These are phyloP conservation scores for Seriola quinqueradiata DNA, from an alignment of 2,113 vertebrate genomes.

Conservation along the genomic window DNA sequence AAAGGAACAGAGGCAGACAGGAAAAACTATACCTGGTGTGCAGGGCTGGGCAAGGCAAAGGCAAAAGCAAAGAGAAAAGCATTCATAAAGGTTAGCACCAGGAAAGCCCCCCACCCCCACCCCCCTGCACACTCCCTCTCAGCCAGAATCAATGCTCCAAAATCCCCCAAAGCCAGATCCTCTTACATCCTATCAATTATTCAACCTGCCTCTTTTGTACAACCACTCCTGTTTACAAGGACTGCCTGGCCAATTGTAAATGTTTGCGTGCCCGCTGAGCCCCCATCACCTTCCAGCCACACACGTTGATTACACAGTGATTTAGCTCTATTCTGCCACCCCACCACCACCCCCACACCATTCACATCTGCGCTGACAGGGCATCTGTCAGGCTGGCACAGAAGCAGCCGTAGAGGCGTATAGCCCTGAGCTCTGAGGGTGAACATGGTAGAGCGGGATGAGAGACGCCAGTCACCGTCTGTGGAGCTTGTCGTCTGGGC, in stretches of 20 bases:
- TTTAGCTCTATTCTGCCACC: constrained; percentile 65
- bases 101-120: constrained; percentile 68
- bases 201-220: constrained; percentile 87
- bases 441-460: constrained; percentile 21
- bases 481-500: constrained; percentile 59
- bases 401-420: constrained; percentile 56
- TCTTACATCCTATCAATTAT: constrained; percentile 90
- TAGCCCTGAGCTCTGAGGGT: constrained; percentile 56
- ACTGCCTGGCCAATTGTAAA: constrained; percentile 88
- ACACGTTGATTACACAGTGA: constrained; percentile 77
- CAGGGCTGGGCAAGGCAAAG: background rate
- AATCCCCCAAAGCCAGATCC: constrained; percentile 84
- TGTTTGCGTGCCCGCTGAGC: constrained; percentile 84
- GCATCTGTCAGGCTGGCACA: constrained; percentile 80
- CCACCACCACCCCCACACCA: constrained; percentile 20
- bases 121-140: constrained; percentile 54
- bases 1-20: constrained; percentile 14
- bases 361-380: constrained; percentile 74
- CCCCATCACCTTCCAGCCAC: constrained; percentile 72
- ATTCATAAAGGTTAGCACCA: constrained; percentile 63
- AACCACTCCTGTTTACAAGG: constrained; percentile 92
- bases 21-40: constrained; percentile 23
- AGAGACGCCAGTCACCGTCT: constrained; percentile 49
- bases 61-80: constrained; percentile 43
- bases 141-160: constrained; percentile 85